Evolutionary conservation across 2,797 vertebrate species (phyloP).

Genomic region (Brotula barbata): DNA sequence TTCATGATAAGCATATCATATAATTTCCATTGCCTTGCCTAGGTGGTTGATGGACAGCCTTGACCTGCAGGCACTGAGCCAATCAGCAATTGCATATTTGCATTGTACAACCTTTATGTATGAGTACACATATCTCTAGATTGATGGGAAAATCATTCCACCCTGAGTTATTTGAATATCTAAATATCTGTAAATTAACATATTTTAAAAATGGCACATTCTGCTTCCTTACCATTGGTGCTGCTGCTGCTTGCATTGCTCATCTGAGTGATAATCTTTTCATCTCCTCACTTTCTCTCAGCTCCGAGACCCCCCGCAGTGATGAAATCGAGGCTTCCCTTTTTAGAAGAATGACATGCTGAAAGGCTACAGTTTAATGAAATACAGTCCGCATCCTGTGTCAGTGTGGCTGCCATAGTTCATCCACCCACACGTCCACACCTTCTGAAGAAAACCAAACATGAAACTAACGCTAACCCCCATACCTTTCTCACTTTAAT

Average conservation of each 20-base stretch:
- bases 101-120: background rate
- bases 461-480: background rate
- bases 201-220: too few species aligned
- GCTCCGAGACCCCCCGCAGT: background rate
- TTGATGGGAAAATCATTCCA: too few species aligned
- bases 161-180: too few species aligned
- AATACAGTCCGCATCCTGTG: slow-evolving; percentile 13
- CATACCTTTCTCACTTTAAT: background rate
- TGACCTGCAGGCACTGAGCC: background rate
- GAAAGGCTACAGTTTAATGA: slow-evolving; percentile 21
- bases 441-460: slow-evolving; percentile 20
- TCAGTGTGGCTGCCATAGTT: background rate
- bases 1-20: too few species aligned
- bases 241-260: background rate
- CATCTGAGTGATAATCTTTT: background rate
- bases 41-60: background rate
- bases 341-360: slow-evolving; percentile 8
- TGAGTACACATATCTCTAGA: too few species aligned
- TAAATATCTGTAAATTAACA: too few species aligned
- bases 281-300: slow-evolving; percentile 8
- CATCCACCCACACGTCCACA: background rate
- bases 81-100: background rate
- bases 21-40: too few species aligned
- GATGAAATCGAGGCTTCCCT: slow-evolving; percentile 33
- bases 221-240: background rate